Evolutionary conservation across 2,797 vertebrate genomes (phyloP).

Genomic region (Ctenochaetus hawaiiensis): DNA sequence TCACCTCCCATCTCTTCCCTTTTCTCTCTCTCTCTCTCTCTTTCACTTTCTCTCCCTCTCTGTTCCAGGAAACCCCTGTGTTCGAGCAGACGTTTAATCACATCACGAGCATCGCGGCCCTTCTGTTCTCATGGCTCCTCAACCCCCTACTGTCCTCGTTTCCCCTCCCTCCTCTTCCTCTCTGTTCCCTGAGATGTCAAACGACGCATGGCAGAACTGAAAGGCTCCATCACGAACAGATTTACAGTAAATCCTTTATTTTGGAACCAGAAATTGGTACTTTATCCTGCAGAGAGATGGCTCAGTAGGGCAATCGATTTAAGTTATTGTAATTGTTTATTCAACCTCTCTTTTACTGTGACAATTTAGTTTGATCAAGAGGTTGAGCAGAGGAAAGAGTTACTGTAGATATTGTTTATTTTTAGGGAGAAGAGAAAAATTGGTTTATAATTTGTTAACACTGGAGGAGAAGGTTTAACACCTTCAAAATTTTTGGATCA

Average conservation of each 20-base stretch:
- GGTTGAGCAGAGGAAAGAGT: too few species aligned
- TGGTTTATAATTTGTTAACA: too few species aligned
- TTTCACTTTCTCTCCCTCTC: conserved; percentile 23
- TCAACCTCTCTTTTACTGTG: too few species aligned
- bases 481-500: too few species aligned
- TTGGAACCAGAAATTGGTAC: neutral
- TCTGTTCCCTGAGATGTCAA: conserved; percentile 28
- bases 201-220: neutral
- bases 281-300: neutral
- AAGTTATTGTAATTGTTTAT: neutral
- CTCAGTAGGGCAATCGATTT: neutral
- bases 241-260: neutral
- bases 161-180: conserved; percentile 13
- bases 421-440: too few species aligned
- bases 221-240: neutral
- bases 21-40: conserved; percentile 22
- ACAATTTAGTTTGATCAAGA: too few species aligned
- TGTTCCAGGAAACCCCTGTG: conserved; percentile 65
- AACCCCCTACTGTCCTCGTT: conserved; percentile 31
- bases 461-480: too few species aligned
- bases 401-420: too few species aligned
- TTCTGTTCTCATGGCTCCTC: conserved; percentile 54
- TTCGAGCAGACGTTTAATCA: conserved; percentile 73
- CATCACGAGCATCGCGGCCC: conserved; percentile 53
- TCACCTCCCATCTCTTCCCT: conserved; percentile 23